A percentile compares a stretch with the other conserved stretches of the same genome.
Conservation (phyloP, 1,140 invertebrate species). For the Drosophila ogumai region DNA sequence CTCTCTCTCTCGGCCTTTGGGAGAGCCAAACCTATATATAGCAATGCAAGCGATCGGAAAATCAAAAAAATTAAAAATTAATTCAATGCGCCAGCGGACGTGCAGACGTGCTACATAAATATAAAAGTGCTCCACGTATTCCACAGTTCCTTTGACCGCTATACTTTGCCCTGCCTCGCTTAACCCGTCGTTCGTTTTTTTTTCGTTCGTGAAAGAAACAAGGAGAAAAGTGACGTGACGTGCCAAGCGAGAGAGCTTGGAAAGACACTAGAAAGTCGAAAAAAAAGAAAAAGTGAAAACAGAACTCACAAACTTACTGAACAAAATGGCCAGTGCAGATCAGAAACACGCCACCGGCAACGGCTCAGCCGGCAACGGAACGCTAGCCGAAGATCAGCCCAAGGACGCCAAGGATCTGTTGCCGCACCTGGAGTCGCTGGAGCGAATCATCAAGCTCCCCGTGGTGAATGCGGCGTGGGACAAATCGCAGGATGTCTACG, state of each 20-base stretch:
- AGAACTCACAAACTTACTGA: slow-evolving; percentile 14
- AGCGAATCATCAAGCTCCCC: slow-evolving; percentile 87
- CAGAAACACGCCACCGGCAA: slow-evolving; percentile 70
- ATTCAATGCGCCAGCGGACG: slow-evolving; percentile 39
- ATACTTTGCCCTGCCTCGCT: slow-evolving; percentile 15
- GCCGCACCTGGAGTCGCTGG: slow-evolving; percentile 86
- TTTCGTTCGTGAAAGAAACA: slow-evolving; percentile 59
- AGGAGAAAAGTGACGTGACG: slow-evolving; percentile 67
- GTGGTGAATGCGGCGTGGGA: slow-evolving; percentile 86
- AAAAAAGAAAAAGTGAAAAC: slow-evolving; percentile 48
- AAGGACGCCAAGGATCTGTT: slow-evolving; percentile 83
- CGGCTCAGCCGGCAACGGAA: slow-evolving; percentile 44
- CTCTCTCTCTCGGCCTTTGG: neutral
- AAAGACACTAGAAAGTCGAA: slow-evolving; percentile 29
- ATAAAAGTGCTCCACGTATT: slow-evolving; percentile 11
- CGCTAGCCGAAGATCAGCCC: slow-evolving; percentile 41
- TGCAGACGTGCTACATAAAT: slow-evolving; percentile 47
- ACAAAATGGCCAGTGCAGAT: slow-evolving; percentile 68
- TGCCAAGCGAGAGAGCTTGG: slow-evolving; percentile 60
- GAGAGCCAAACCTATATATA: slow-evolving; percentile 7
- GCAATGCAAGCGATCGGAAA: slow-evolving; percentile 4
- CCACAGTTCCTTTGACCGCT: slow-evolving; percentile 8
- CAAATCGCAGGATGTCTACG: slow-evolving; percentile 86
- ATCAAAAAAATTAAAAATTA: slow-evolving; percentile 1
- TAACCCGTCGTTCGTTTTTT: slow-evolving; percentile 48